phyloP scores from a whole-genome alignment of 2,888 invertebrate genomes.

The Lepeophtheirus nordmannii region DNA sequence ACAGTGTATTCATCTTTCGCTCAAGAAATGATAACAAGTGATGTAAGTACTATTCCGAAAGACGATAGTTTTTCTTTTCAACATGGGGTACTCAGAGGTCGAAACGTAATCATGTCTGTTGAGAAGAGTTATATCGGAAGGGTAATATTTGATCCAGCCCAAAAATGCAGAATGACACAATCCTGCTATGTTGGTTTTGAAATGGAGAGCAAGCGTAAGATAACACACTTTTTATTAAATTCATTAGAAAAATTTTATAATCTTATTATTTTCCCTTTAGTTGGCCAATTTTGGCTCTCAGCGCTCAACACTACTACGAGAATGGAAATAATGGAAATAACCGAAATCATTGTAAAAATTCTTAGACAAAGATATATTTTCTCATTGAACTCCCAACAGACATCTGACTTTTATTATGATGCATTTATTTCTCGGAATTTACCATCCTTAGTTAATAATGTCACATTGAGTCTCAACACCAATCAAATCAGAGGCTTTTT shows the following conservation, averaged over 20 bases:
- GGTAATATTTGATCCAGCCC: conserved; percentile 52
- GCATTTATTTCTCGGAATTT: background rate
- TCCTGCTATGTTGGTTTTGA: conserved; percentile 59
- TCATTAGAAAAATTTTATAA: background rate
- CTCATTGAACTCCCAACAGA: background rate
- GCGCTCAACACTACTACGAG: background rate
- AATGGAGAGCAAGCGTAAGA: conserved; percentile 46
- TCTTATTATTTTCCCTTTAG: background rate
- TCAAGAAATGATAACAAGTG: conserved; percentile 57
- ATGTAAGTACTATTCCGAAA: conserved; percentile 46
- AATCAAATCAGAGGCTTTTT: conserved; percentile 49
- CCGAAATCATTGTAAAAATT: background rate
- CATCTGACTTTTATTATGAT: background rate
- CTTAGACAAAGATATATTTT: background rate
- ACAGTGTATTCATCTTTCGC: conserved; percentile 64
- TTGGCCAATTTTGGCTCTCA: background rate
- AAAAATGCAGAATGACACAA: conserved; percentile 47
- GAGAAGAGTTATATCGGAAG: conserved; percentile 40
- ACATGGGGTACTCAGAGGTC: conserved; percentile 27
- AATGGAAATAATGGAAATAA: background rate
- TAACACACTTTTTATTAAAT: background rate
- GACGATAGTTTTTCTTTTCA: conserved; percentile 44
- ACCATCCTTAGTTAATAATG: conserved; percentile 41
- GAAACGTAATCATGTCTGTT: conserved; percentile 29
- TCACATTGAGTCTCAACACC: conserved; percentile 59